phyloP scores from a whole-genome alignment of 1,140 invertebrate genomes.

The Amphibalanus amphitrite region DNA sequence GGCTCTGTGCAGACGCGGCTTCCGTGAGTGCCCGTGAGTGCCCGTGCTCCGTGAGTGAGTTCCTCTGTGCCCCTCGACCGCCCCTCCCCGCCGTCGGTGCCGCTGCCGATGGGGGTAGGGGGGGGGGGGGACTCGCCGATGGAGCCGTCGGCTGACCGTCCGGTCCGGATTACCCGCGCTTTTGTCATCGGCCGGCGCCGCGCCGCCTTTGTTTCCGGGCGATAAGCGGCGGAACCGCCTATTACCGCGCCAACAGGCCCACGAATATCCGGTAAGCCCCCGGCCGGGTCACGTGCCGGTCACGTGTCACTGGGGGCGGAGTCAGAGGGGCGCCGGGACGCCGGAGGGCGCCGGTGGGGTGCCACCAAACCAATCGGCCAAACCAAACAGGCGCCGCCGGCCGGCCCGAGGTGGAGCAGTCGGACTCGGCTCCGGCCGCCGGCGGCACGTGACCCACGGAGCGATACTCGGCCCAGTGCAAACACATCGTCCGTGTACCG shows the following conservation, averaged over 20 bases:
- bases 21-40: too few relatives aligned
- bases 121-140: too few relatives aligned
- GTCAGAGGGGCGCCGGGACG: too few relatives aligned
- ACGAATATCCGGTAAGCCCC: background rate
- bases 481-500: background rate
- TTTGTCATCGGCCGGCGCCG: background rate
- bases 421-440: too few relatives aligned
- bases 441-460: background rate
- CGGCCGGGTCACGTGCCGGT: background rate
- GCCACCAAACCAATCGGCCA: background rate
- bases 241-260: background rate
- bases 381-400: background rate
- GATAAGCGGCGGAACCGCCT: background rate
- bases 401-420: too few relatives aligned
- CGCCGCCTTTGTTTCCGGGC: constrained; percentile 1
- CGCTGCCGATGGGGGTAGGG: too few relatives aligned
- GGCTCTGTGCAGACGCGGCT: too few relatives aligned
- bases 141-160: background rate
- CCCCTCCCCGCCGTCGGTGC: too few relatives aligned
- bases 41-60: too few relatives aligned
- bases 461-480: background rate
- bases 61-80: too few relatives aligned
- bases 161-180: background rate
- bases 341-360: too few relatives aligned
- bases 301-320: background rate